Evolutionary conservation across 1,140 invertebrate genomes (phyloP).

Genomic region (Macrobrachium rosenbergii): DNA sequence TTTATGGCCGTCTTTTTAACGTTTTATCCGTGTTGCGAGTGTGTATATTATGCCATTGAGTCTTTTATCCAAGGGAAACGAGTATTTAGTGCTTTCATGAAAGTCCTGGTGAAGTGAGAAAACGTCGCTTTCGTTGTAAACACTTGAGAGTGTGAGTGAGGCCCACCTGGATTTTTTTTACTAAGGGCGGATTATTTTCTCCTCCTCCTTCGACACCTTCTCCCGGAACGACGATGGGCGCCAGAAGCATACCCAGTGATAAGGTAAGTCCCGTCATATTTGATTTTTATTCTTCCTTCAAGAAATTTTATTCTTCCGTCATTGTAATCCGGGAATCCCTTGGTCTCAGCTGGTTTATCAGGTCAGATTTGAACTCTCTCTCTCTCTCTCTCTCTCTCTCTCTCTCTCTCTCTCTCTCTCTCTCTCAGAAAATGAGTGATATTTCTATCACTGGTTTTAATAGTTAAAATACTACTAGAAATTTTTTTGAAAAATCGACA

Average conservation of each 20-base stretch:
- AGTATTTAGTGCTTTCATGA: too few relatives aligned
- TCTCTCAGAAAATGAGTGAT: background rate
- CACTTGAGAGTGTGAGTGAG: background rate
- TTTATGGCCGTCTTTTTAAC: background rate
- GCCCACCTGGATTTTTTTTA: constrained; percentile 12
- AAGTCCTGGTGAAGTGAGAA: background rate
- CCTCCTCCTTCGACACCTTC: background rate
- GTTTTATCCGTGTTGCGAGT: background rate
- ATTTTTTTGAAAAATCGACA: too few relatives aligned
- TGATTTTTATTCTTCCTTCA: too few relatives aligned
- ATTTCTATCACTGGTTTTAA: too few relatives aligned
- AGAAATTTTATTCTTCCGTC: background rate
- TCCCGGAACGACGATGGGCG: constrained; percentile 8
- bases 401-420: constrained; percentile 29
- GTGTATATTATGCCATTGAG: too few relatives aligned
- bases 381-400: constrained; percentile 28
- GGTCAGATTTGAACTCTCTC: background rate
- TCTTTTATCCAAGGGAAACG: too few relatives aligned
- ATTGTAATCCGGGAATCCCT: background rate
- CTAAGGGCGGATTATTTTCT: background rate
- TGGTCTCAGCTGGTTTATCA: background rate
- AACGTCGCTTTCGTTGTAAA: background rate
- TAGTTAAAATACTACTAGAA: too few relatives aligned
- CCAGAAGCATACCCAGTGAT: constrained; percentile 19
- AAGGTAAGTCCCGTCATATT: background rate